Base-by-base conservation (phyloP, 2,113 vertebrate species). In the Progne subis region DNA sequence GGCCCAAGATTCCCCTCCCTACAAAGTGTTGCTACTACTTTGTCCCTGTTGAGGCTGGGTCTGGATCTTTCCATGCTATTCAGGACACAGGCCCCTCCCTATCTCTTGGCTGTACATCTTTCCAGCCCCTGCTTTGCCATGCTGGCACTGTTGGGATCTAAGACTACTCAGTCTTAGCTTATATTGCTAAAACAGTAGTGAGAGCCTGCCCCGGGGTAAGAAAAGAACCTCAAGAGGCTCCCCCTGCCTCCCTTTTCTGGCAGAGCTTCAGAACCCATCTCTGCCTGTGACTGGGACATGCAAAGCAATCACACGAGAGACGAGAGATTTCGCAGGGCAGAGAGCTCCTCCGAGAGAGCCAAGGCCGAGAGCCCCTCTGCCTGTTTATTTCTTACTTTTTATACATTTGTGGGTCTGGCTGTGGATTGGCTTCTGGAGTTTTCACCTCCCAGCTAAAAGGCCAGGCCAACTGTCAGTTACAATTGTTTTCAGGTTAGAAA, bases 11-110 rank as follows among this genome's bases (percentile, higher is more conserved):
- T 46, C n/a, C n/a, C 9, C 9, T 41, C 39, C n/a, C 26, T 8
- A 7, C 2, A 70, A 53, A 61, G 4, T 8, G 23, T 34, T 9
- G 1, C 12, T 0, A 2, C 23, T 43, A 1, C 14, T 60, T 55
- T 69, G 50, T 43, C 21, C 8, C 29, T 55, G 14, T 43, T 37
- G 28, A 69, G 50, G 9, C 5, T 9, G 18, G 41, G 7, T 29
- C 39, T 78, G 32, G 28, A 9, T 82, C 60, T 65, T 25, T 29
- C 32, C 2, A 0, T 7, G 11, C 12, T 64, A 3, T 41, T 55
- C 12, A 26, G 37, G 29, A 46, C 37, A 18, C 8, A 32, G 28
- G 24, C 3, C 9, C 5, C 39, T 57, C 16, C 12, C 28, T 25
- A 2, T 7, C 18, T 80, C 31, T 53, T n/a, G 12, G 19, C 16